Percentiles rank a stretch among this genome's conserved stretches.
Evolutionary conservation across 2,888 invertebrate genomes (phyloP).

Genomic region (Malacosoma neustria): DNA sequence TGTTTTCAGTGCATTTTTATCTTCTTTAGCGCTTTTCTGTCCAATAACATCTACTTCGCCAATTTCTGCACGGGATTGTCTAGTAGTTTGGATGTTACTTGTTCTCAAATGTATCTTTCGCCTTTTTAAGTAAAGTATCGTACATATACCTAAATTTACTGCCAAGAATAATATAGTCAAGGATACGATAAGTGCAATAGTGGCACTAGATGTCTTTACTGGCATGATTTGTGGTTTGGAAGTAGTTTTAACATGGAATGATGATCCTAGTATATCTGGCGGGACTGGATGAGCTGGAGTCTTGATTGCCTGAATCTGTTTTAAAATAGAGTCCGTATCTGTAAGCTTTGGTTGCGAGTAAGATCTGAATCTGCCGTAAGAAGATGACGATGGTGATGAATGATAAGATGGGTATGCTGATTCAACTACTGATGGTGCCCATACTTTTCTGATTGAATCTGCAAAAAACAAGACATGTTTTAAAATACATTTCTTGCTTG

Average conservation of each 20-base stretch:
- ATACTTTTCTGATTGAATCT: slow-evolving; percentile 45
- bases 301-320: slow-evolving; percentile 55
- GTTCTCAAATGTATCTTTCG: slow-evolving; percentile 71
- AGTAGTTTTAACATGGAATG: slow-evolving; percentile 28
- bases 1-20: slow-evolving; percentile 54
- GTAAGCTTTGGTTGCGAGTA: slow-evolving; percentile 33
- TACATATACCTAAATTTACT: slow-evolving; percentile 81
- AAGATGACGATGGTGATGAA: slow-evolving; percentile 27
- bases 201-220: slow-evolving; percentile 74
- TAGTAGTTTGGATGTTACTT: slow-evolving; percentile 51
- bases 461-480: slow-evolving; percentile 13
- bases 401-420: slow-evolving; percentile 10
- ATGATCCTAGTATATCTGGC: slow-evolving; percentile 45
- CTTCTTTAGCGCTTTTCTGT: slow-evolving; percentile 58
- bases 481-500: not conserved
- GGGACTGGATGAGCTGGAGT: slow-evolving; percentile 43
- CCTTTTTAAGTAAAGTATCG: slow-evolving; percentile 80
- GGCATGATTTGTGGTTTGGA: slow-evolving; percentile 40
- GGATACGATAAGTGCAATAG: slow-evolving; percentile 77
- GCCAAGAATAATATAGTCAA: slow-evolving; percentile 82
- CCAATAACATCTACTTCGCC: slow-evolving; percentile 66
- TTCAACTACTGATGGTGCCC: slow-evolving; percentile 33
- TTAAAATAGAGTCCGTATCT: slow-evolving; percentile 44
- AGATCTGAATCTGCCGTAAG: slow-evolving; percentile 42
- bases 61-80: slow-evolving; percentile 65